These are phyloP conservation scores for Trypoxylon attenuatum DNA, from an alignment of 2,888 invertebrate species.

Conservation along the genomic window DNA sequence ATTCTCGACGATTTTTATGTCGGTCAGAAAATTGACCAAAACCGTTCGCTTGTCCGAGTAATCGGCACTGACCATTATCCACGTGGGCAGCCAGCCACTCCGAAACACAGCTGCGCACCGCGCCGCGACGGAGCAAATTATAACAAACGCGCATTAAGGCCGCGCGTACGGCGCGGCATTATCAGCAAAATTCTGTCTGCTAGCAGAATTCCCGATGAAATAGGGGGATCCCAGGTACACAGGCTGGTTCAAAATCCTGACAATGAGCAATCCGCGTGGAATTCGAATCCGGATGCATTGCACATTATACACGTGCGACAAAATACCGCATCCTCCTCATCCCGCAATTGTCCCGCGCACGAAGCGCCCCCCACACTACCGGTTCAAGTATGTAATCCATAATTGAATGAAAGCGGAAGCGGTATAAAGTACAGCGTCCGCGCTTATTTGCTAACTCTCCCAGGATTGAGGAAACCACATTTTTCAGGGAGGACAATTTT, in stretches of 20 bases:
- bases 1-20: too few species aligned
- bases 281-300: slow-evolving; percentile 37
- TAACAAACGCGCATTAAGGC: slow-evolving; percentile 23
- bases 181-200: slow-evolving; percentile 26
- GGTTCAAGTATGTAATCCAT: slow-evolving; percentile 54
- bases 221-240: slow-evolving; percentile 14
- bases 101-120: background rate
- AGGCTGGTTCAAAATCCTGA: slow-evolving; percentile 23
- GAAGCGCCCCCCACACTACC: slow-evolving; percentile 7
- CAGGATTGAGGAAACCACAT: background rate
- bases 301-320: slow-evolving; percentile 44
- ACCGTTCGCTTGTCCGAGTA: background rate
- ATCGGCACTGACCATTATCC: background rate
- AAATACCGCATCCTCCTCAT: too few species aligned
- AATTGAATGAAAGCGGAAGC: slow-evolving; percentile 57
- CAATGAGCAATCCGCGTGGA: slow-evolving; percentile 41
- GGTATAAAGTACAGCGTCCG: slow-evolving; percentile 38
- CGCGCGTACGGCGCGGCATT: slow-evolving; percentile 20
- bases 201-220: slow-evolving; percentile 23
- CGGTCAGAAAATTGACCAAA: too few species aligned
- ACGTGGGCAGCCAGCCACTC: background rate
- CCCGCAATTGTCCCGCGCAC: too few species aligned
- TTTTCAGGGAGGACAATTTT: too few species aligned
- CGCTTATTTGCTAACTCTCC: slow-evolving; percentile 17
- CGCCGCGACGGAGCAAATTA: slow-evolving; percentile 20